A percentile compares a stretch with the other conserved stretches of the same genome.
Evolutionary conservation across 2,113 vertebrate species (phyloP).

Genomic region (Callopanchax toddi): DNA sequence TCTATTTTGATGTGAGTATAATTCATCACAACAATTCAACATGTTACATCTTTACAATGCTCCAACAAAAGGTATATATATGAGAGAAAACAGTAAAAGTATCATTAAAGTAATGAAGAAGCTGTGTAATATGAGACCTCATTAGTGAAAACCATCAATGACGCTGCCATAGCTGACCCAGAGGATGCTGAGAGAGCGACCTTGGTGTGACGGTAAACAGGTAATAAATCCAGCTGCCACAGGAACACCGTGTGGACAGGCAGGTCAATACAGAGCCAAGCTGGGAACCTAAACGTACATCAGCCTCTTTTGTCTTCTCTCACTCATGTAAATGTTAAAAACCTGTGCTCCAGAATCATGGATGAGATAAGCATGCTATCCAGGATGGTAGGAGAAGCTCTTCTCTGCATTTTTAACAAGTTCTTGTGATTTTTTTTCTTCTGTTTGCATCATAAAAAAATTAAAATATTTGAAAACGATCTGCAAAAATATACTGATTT

Average conservation of each 20-base stretch:
- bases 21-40: background rate
- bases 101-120: conserved; percentile 50
- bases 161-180: conserved; percentile 58
- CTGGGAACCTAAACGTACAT: conserved; percentile 62
- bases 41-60: conserved; percentile 5
- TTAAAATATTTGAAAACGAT: conserved; percentile 3
- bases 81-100: conserved; percentile 25
- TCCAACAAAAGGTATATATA: conserved; percentile 26
- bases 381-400: conserved; percentile 17
- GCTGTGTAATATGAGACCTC: conserved; percentile 47
- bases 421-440: conserved; percentile 10
- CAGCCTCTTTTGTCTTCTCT: conserved; percentile 28
- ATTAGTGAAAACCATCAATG: conserved; percentile 63
- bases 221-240: conserved; percentile 64
- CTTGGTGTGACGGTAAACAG: conserved; percentile 62
- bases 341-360: conserved; percentile 25
- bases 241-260: conserved; percentile 48
- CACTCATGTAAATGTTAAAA: too few species aligned
- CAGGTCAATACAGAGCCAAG: conserved; percentile 59
- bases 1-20: background rate
- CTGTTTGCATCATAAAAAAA: conserved; percentile 17
- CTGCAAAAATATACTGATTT: background rate
- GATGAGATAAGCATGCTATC: conserved; percentile 16
- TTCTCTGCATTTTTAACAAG: conserved; percentile 35
- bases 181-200: conserved; percentile 56